These are phyloP conservation scores for Hoplodrina ambigua DNA, from an alignment of 2,888 invertebrate species.

Conservation along the genomic window DNA sequence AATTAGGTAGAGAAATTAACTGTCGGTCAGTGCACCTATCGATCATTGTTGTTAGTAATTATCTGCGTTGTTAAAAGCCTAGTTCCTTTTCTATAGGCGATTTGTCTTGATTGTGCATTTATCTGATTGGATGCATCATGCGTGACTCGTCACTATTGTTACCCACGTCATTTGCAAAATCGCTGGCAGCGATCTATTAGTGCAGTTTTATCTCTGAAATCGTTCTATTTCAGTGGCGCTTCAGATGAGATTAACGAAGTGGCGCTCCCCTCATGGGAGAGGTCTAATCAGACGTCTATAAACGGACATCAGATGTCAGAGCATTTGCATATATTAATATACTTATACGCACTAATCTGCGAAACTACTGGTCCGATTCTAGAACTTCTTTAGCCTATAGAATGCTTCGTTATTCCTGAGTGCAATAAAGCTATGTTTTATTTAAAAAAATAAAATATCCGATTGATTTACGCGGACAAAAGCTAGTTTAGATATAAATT, in stretches of 20 bases:
- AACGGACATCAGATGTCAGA: background rate
- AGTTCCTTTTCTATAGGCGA: background rate
- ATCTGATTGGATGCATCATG: background rate
- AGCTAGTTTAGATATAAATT: slow-evolving; percentile 16
- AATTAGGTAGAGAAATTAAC: slow-evolving; percentile 52
- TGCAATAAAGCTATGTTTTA: too few relatives aligned
- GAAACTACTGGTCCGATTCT: too few relatives aligned
- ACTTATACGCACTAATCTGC: too few relatives aligned
- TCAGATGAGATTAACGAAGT: slow-evolving; percentile 29
- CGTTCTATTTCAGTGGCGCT: slow-evolving; percentile 27
- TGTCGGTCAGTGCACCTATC: slow-evolving; percentile 38
- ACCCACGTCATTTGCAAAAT: slow-evolving; percentile 14
- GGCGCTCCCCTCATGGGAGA: background rate
- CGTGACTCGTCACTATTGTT: background rate
- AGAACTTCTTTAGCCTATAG: too few relatives aligned
- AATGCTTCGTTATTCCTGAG: too few relatives aligned
- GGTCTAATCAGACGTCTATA: background rate
- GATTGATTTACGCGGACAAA: too few relatives aligned
- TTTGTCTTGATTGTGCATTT: slow-evolving; percentile 2
- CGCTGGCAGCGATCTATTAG: slow-evolving; percentile 12
- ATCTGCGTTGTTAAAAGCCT: background rate
- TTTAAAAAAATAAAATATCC: too few relatives aligned
- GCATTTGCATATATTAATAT: background rate
- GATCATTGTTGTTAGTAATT: slow-evolving; percentile 23
- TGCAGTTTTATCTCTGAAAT: slow-evolving; percentile 25